Percentiles rank a stretch among this genome's conserved stretches.
phyloP scores from a whole-genome alignment of 2,888 invertebrate species.

The Reticulitermes lucifugus region DNA sequence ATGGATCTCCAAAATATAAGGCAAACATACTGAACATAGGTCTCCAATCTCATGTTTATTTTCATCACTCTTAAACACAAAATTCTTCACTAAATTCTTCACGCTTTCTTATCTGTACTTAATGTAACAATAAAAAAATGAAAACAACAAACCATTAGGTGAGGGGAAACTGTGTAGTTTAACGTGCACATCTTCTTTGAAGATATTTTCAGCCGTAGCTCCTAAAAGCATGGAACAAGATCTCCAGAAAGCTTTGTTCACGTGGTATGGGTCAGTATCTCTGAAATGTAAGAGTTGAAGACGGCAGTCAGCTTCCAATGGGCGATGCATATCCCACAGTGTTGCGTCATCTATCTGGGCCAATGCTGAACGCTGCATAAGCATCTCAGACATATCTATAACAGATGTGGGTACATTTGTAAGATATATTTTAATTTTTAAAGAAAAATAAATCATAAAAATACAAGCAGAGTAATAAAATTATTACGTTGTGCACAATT shows the following conservation, averaged over 20 bases:
- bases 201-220: constrained; percentile 78
- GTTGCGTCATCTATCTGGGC: constrained; percentile 82
- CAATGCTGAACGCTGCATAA: constrained; percentile 77
- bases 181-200: constrained; percentile 81
- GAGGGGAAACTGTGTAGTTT: constrained; percentile 91
- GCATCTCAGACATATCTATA: constrained; percentile 66
- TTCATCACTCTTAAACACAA: too few relatives aligned
- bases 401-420: not conserved
- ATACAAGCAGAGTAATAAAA: not conserved
- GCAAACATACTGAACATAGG: too few relatives aligned
- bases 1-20: too few relatives aligned
- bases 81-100: too few relatives aligned
- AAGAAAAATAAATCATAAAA: too few relatives aligned
- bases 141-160: constrained; percentile 75
- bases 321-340: constrained; percentile 94
- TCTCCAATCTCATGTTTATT: too few relatives aligned
- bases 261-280: constrained; percentile 69
- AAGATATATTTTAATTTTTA: not conserved
- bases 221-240: constrained; percentile 92
- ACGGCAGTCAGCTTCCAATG: constrained; percentile 74
- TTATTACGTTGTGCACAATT: constrained; percentile 90
- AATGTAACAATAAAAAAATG: too few relatives aligned
- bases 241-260: constrained; percentile 91
- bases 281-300: constrained; percentile 74
- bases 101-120: too few relatives aligned